A percentile compares a stretch with the other conserved stretches of the same genome.
Conservation (phyloP, 1,140 invertebrate species). For the Nixonia krombeini region DNA sequence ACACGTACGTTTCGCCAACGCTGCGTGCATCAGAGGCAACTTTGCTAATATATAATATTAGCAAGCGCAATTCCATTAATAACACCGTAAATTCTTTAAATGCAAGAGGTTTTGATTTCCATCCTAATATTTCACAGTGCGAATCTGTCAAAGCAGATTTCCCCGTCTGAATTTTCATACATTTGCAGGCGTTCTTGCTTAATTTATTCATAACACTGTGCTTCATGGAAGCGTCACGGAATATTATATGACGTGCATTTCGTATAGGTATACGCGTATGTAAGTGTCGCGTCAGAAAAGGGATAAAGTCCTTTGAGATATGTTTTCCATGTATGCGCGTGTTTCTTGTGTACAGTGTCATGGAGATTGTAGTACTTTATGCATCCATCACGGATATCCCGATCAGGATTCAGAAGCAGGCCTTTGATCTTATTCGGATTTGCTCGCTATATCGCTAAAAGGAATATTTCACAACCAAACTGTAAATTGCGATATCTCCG, state of each 20-base stretch:
- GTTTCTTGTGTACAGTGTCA: conserved; percentile 21
- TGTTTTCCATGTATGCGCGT: conserved; percentile 39
- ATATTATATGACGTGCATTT: conserved; percentile 35
- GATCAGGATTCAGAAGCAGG: conserved; percentile 55
- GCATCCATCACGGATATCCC: conserved; percentile 41
- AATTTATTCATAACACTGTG: conserved; percentile 45
- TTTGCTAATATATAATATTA: too few relatives aligned
- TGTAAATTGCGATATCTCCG: conserved; percentile 12
- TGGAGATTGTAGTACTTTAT: conserved; percentile 39
- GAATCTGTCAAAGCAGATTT: conserved; percentile 22
- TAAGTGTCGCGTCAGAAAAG: conserved; percentile 47
- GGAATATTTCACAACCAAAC: conserved; percentile 39
- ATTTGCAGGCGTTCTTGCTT: conserved; percentile 9
- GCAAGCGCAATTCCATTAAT: neutral
- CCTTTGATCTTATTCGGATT: conserved; percentile 58
- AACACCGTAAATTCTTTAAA: conserved; percentile 13
- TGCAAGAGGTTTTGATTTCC: conserved; percentile 8
- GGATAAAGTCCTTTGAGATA: conserved; percentile 49
- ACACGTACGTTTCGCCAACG: too few relatives aligned
- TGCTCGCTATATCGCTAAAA: conserved; percentile 49
- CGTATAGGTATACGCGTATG: conserved; percentile 26
- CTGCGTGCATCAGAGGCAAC: too few relatives aligned
- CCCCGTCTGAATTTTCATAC: conserved; percentile 15
- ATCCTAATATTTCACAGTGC: conserved; percentile 21
- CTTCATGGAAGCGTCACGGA: conserved; percentile 27